These are phyloP conservation scores for Etheostoma cragini DNA, from an alignment of 2,113 vertebrate species.

Conservation along the genomic window DNA sequence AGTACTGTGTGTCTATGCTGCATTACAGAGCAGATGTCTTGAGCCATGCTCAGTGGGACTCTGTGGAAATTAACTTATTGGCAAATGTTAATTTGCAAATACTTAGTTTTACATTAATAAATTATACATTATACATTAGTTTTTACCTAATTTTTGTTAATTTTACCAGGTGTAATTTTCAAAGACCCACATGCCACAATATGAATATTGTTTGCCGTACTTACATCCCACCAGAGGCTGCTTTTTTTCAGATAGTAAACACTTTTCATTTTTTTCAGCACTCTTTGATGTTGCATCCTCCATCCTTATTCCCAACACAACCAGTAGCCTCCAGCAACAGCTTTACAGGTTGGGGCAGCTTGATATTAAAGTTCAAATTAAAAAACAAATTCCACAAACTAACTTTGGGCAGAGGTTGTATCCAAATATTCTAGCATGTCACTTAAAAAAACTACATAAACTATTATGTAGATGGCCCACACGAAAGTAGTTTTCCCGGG, in stretches of 20 bases:
- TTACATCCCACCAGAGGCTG: neutral
- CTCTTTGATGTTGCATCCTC: neutral
- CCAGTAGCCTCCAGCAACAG: neutral
- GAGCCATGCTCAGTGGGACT: neutral
- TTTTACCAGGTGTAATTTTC: neutral
- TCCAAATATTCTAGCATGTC: too few relatives aligned
- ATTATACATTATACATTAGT: neutral
- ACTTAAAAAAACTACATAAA: neutral
- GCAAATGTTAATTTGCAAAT: neutral
- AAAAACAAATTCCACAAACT: too few relatives aligned
- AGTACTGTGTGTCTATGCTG: neutral
- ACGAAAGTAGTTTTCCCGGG: neutral
- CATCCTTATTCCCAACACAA: slow-evolving; percentile 8
- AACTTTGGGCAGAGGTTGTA: too few relatives aligned
- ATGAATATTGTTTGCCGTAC: neutral
- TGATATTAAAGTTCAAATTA: too few relatives aligned
- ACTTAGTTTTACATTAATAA: neutral
- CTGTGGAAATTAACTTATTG: neutral
- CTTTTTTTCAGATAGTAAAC: neutral
- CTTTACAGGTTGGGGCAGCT: slow-evolving; percentile 10
- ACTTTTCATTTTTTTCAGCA: neutral
- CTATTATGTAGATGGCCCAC: neutral
- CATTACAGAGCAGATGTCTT: neutral
- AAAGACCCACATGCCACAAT: neutral
- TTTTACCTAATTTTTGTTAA: neutral